Evolutionary conservation across 2,888 invertebrate species (phyloP).

Genomic region (Scaptomyza flava): DNA sequence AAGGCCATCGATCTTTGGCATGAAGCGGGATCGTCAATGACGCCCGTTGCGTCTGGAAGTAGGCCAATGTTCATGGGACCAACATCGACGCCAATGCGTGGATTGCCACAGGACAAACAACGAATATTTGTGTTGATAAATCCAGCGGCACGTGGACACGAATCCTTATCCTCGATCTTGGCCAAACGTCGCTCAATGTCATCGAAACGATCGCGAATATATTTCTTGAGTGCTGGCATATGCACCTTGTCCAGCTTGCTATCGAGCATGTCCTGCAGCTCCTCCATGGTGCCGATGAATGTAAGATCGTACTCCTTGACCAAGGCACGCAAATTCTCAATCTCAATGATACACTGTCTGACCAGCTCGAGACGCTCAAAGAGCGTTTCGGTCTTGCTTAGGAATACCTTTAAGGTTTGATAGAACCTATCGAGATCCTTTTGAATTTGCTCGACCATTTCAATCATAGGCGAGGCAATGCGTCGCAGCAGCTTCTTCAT

Average conservation of each 20-base stretch:
- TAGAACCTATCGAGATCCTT: constrained; percentile 64
- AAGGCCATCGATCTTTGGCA: constrained; percentile 58
- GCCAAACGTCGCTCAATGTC: constrained; percentile 60
- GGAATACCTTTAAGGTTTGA: constrained; percentile 61
- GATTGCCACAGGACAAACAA: constrained; percentile 79
- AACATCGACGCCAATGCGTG: constrained; percentile 70
- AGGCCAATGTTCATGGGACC: constrained; percentile 47
- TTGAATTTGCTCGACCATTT: constrained; percentile 67
- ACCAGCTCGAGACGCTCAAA: constrained; percentile 73
- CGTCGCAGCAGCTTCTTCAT: constrained; percentile 78
- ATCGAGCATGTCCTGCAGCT: constrained; percentile 83
- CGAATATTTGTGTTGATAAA: constrained; percentile 68
- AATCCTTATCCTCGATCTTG: constrained; percentile 55
- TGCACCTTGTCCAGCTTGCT: constrained; percentile 82
- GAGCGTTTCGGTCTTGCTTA: constrained; percentile 67
- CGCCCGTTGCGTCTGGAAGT: constrained; percentile 43
- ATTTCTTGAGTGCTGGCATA: constrained; percentile 81
- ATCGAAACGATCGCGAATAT: constrained; percentile 68
- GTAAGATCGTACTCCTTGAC: constrained; percentile 60
- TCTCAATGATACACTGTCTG: constrained; percentile 75
- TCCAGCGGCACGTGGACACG: constrained; percentile 80
- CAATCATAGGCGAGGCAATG: constrained; percentile 74
- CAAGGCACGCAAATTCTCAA: constrained; percentile 61
- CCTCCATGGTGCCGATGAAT: constrained; percentile 81
- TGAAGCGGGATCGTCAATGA: neutral